Conservation (phyloP, 2,113 vertebrate species). For the Ursus arctos region DNA sequence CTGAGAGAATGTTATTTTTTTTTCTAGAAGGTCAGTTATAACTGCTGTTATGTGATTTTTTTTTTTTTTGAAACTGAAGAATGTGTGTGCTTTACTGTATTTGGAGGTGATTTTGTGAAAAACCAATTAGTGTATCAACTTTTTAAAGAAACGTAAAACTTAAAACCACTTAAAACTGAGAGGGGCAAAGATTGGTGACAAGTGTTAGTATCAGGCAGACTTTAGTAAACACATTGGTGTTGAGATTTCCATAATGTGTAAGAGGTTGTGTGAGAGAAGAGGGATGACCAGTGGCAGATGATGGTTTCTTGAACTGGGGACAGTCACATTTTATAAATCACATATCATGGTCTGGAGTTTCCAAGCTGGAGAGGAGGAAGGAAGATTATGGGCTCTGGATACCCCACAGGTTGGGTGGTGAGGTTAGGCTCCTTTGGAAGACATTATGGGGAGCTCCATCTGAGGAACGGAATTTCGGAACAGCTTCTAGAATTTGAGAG, state of each 20-base stretch:
- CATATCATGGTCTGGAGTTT: not conserved
- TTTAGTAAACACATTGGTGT: not conserved
- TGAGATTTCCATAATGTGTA: not conserved
- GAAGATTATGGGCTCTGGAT: not conserved
- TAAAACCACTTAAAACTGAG: not conserved
- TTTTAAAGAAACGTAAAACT: constrained; percentile 9
- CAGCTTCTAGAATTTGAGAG: not conserved
- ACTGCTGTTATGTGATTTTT: not conserved
- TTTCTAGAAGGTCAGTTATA: constrained; percentile 1
- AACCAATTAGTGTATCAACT: not conserved
- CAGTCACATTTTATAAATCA: not conserved
- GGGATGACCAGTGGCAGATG: not conserved
- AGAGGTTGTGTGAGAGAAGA: not conserved
- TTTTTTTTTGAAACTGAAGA: not conserved
- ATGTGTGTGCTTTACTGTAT: not conserved
- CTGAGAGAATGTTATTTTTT: not conserved
- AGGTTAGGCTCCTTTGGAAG: not conserved
- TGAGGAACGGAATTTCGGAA: not conserved
- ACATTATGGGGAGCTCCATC: not conserved
- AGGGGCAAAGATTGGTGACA: not conserved
- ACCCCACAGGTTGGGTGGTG: not conserved
- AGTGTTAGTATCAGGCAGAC: not conserved
- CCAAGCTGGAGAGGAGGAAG: not conserved
- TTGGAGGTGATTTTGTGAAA: constrained; percentile 62
- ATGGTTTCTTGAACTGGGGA: not conserved